Conservation (phyloP, 2,888 invertebrate species). For the Sinohyriopsis cumingii region DNA sequence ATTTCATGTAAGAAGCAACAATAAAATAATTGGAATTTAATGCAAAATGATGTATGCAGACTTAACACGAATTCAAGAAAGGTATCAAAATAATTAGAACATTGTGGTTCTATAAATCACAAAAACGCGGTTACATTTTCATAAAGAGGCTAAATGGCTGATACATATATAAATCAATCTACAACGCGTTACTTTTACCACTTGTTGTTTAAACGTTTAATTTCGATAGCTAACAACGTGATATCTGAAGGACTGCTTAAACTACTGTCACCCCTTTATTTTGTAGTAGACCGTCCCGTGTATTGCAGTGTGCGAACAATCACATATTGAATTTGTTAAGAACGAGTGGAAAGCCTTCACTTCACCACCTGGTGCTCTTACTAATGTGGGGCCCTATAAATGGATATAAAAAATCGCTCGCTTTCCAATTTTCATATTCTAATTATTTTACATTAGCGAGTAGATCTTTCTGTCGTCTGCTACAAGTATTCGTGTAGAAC, state of each 20-base stretch:
- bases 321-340: constrained; percentile 42
- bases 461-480: not conserved
- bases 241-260: constrained; percentile 4
- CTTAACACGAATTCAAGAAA: no score
- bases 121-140: no score
- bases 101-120: no score
- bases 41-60: no score
- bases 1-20: no score
- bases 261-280: constrained; percentile 24
- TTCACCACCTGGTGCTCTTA: constrained; percentile 41
- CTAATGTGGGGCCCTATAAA: constrained; percentile 13
- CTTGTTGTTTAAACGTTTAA: no score
- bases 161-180: no score
- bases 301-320: constrained; percentile 33
- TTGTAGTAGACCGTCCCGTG: constrained; percentile 21
- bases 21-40: no score
- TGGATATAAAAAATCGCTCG: constrained; percentile 35
- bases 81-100: no score
- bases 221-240: no score
- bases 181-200: no score
- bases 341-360: constrained; percentile 25
- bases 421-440: constrained; percentile 45
- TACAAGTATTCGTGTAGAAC: constrained; percentile 11
- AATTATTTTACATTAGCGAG: constrained; percentile 23
- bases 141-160: no score